These are phyloP conservation scores for Pomatostomus ruficeps DNA, from an alignment of 2,113 vertebrate species.

Conservation along the genomic window DNA sequence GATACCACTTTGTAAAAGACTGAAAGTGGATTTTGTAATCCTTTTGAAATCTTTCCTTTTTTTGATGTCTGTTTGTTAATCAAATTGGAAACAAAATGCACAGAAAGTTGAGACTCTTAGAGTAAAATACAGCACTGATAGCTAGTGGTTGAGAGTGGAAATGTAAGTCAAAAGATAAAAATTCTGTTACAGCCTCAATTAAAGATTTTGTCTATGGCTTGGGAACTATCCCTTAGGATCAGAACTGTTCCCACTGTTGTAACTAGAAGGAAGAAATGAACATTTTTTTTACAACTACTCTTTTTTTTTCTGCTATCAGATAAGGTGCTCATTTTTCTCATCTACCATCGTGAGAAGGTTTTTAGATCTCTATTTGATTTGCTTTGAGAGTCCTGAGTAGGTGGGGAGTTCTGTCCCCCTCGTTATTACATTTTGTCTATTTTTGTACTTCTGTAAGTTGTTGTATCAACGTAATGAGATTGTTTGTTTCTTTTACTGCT, in stretches of 20 bases:
- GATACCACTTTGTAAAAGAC: background rate
- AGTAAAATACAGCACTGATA: background rate
- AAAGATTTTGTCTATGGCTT: background rate
- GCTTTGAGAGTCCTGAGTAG: background rate
- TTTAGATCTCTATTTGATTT: background rate
- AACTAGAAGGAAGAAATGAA: background rate
- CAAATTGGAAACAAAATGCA: conserved; percentile 11
- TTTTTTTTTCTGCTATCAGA: background rate
- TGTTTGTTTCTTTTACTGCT: background rate
- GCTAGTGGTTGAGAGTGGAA: background rate
- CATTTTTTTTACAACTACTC: background rate
- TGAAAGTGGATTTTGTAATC: conserved; percentile 14
- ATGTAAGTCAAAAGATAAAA: background rate
- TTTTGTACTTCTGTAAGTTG: background rate
- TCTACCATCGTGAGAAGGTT: background rate
- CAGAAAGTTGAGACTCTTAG: background rate
- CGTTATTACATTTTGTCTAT: background rate
- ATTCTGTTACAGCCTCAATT: background rate
- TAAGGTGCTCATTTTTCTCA: background rate
- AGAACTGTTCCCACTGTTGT: background rate
- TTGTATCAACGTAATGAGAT: background rate
- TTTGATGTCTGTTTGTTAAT: background rate
- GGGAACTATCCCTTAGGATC: background rate
- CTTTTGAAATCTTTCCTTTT: background rate
- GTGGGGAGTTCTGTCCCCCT: background rate